These are phyloP conservation scores for Spisula solida DNA, from an alignment of 2,888 invertebrate genomes.

Conservation along the genomic window DNA sequence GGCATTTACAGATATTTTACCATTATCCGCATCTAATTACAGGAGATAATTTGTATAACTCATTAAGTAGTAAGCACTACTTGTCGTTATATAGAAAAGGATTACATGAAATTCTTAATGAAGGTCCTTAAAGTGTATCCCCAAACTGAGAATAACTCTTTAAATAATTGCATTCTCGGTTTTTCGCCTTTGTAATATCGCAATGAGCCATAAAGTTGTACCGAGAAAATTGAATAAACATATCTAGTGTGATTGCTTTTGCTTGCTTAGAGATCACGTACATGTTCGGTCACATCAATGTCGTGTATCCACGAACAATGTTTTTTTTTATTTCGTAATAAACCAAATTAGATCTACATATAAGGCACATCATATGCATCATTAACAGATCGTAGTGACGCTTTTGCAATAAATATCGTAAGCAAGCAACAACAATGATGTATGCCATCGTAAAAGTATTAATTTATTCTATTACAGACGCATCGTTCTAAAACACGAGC, in stretches of 20 bases:
- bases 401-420: too few relatives aligned
- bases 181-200: background rate
- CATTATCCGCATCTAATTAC: background rate
- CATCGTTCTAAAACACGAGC: constrained; percentile 91
- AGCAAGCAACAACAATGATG: too few relatives aligned
- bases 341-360: too few relatives aligned
- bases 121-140: background rate
- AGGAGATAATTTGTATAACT: background rate
- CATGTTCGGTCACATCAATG: too few relatives aligned
- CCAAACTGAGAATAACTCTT: background rate
- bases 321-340: too few relatives aligned
- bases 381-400: too few relatives aligned
- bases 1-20: background rate
- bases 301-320: too few relatives aligned
- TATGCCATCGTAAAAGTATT: too few relatives aligned
- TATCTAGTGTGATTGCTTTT: background rate
- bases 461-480: constrained; percentile 71
- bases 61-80: background rate
- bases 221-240: constrained; percentile 1
- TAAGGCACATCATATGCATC: too few relatives aligned
- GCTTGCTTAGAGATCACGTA: too few relatives aligned
- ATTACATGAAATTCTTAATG: background rate
- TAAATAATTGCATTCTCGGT: background rate
- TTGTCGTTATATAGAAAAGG: background rate
- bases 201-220: background rate